Conservation (phyloP, 2,888 invertebrate genomes). For the Sesia apiformis region DNA sequence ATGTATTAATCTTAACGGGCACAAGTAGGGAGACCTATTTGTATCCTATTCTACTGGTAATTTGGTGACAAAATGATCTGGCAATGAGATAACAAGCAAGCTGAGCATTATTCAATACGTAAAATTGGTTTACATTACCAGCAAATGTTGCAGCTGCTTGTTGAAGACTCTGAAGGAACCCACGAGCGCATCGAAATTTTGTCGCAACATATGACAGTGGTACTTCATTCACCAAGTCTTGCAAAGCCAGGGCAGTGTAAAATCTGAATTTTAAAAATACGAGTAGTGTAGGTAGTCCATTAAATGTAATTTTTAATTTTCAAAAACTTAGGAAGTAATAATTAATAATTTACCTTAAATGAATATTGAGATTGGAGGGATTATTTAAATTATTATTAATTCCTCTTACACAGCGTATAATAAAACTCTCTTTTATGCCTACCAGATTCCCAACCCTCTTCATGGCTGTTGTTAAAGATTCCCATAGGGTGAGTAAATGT, state of each 20-base stretch:
- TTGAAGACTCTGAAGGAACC: conserved; percentile 94
- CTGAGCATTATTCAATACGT: not conserved
- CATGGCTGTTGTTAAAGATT: conserved; percentile 83
- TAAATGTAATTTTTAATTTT: not conserved
- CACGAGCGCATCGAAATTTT: conserved; percentile 91
- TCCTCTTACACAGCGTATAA: conserved; percentile 84
- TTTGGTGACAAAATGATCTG: too few relatives aligned
- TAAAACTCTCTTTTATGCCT: conserved; percentile 90
- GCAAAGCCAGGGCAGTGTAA: conserved; percentile 91
- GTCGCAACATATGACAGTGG: conserved; percentile 85
- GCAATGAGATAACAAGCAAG: too few relatives aligned
- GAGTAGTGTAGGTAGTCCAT: not conserved
- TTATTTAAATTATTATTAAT: conserved; percentile 73
- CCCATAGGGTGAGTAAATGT: conserved; percentile 86
- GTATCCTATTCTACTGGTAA: too few relatives aligned
- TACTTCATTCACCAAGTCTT: conserved; percentile 94
- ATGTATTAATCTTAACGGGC: too few relatives aligned
- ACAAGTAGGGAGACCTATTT: too few relatives aligned
- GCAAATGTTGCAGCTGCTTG: conserved; percentile 97
- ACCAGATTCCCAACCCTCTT: conserved; percentile 91
- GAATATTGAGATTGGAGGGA: conserved; percentile 74
- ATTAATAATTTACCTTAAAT: conserved; percentile 71
- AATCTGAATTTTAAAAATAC: conserved; percentile 72
- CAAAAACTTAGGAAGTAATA: not conserved
- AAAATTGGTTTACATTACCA: conserved; percentile 54